These are phyloP conservation scores for Melinopterus prodromus DNA, from an alignment of 2,888 invertebrate genomes.

Conservation along the genomic window DNA sequence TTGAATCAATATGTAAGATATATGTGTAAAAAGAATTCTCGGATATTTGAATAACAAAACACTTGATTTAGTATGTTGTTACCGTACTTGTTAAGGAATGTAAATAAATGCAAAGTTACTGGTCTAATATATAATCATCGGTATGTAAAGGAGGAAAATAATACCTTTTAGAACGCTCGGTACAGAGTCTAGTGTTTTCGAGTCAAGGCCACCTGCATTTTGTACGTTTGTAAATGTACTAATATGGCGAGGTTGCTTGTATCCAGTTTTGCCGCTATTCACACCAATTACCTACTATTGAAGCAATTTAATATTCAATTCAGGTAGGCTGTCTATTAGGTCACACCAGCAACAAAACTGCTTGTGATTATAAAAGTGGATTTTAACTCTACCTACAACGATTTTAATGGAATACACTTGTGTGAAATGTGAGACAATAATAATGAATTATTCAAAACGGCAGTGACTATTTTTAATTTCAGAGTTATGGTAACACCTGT, in stretches of 20 bases:
- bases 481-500: neutral
- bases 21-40: neutral
- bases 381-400: neutral
- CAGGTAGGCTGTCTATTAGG: neutral
- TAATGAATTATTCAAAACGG: neutral
- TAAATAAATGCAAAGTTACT: neutral
- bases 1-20: neutral
- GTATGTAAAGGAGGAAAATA: neutral
- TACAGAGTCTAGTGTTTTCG: neutral
- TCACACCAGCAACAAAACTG: neutral
- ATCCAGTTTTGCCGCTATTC: neutral
- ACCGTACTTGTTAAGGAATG: neutral
- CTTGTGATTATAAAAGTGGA: neutral
- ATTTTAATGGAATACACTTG: neutral
- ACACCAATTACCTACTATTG: neutral
- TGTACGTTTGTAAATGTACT: neutral
- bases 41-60: neutral
- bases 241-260: neutral
- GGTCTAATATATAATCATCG: neutral
- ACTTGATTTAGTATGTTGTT: neutral
- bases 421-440: neutral
- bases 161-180: neutral
- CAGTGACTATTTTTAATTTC: neutral
- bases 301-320: neutral
- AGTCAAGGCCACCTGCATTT: conserved; percentile 4